Base-by-base conservation (phyloP, 1,140 invertebrate genomes). In the Polypedilum vanderplanki region DNA sequence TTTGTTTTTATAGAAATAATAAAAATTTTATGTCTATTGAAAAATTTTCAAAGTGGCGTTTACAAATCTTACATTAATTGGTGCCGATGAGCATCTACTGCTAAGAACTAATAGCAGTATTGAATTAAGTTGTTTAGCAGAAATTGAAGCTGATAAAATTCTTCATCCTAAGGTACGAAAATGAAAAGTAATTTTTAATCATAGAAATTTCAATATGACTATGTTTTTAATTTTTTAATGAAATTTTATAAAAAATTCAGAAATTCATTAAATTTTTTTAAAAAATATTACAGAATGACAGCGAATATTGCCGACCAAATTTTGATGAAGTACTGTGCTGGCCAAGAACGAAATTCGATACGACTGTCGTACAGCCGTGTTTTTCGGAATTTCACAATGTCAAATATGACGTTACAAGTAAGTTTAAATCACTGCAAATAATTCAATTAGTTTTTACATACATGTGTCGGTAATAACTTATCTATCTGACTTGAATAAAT, bases 271-370 rank as follows among this genome's bases (percentile, higher is more conserved):
- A n/a, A n/a, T n/a, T n/a, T n/a, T n/a, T n/a, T n/a, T n/a, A n/a
- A n/a, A n/a, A n/a, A n/a, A n/a, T n/a, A n/a, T n/a, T 79, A 76
- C 80, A 82, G 76, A 75, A 74, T 20, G 78, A 75, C 40, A 79
- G 78, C 1, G 82, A 82, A 75, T 81, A 79, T 75, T 90, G 89
- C 79, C 85, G 85, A 9, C 82, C 84, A 2, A 86, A 86, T 65
- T 93, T 87, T 84, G 93, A 95, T 81, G 86, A 86, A 3, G 80
- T 93, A 2, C 83, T 91, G 0, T 95, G 93, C 79, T 95, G 93
- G 93, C 91, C 90, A 0, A 84, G 87, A 0, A 91, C 92, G 1
- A 84, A 83, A 0, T 86, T 87, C 57, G 88, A 88, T 17, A 86
- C 85, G 0, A 77, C 87, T 22, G 89, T 89, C 1, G 79, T 86